Base-by-base conservation (phyloP, 2,888 invertebrate species). In the Lasius fuliginosus region DNA sequence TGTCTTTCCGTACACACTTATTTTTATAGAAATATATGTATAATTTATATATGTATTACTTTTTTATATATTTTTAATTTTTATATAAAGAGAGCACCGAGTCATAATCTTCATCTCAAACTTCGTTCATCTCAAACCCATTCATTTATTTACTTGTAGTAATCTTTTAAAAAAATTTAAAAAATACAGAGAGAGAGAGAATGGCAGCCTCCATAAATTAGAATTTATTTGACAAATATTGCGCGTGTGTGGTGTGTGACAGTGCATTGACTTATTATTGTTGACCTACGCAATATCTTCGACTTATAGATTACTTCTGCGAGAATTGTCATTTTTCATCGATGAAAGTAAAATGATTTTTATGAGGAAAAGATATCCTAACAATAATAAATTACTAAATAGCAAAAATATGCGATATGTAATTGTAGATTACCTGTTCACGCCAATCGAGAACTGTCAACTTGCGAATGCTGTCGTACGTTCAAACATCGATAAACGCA, bases 391-490 rank as follows among this genome's bases (percentile, higher is more conserved):
- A 53, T n/a, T 58, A 12, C 12, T 58, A 23, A 58, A 58, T 23
- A 23, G 4, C 1, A 58, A 36, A 74, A 30, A 42, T 42, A 69
- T 30, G 12, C 8, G 18, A 23, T 9, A 15, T 36, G 9, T 11
- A 27, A 65, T 33, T 49, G 33, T n/a, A 49, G 60, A 46, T 79
- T 81, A 73, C 69, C 69, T 81, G 46, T 73, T 30, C 33, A 71
- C 23, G 42, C 58, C 60, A 27, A 12, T 60, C 53, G 56, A 42
- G 67, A 15, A 40, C 36, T 12, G 68, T 46, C 56, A 11, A 56
- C 33, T n/a, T 33, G 56, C 36, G 77, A 15, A 27, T 36, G 42
- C 0, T 40, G 18, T 53, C 18, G 67, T 12, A 12, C 5, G 30
- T 77, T 15, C 68, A 15, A 27, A 40, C 77, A 77, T 77, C 30